phyloP scores from a whole-genome alignment of 2,797 vertebrate species.

The Falco naumanni region DNA sequence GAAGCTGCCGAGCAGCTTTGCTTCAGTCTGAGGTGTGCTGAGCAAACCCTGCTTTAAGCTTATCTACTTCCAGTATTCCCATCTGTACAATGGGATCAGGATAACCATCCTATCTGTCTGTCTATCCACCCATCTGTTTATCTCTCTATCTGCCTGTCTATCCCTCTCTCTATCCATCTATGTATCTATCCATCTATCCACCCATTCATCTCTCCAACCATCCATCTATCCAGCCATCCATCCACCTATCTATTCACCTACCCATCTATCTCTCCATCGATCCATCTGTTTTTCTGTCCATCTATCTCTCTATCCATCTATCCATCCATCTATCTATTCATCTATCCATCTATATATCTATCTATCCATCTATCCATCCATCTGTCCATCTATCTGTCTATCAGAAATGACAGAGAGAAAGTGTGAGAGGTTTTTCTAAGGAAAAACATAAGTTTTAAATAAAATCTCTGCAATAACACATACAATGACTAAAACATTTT shows the following conservation, averaged over 20 bases:
- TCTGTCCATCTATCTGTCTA: neutral
- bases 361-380: no score
- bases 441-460: conserved; percentile 36
- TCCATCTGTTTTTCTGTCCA: neutral
- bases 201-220: fast-evolving
- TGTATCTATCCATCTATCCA: fast-evolving
- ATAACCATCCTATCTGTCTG: neutral
- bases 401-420: neutral
- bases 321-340: fast-evolving
- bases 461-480: conserved; percentile 52
- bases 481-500: conserved; percentile 56
- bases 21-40: neutral
- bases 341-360: neutral
- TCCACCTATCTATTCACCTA: neutral
- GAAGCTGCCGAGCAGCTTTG: neutral
- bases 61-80: neutral
- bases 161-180: fast-evolving
- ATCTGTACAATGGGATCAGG: neutral
- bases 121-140: fast-evolving
- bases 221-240: fast-evolving
- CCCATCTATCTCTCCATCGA: neutral
- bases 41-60: neutral
- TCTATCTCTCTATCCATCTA: fast-evolving
- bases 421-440: neutral
- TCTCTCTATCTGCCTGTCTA: fast-evolving